Percentiles rank a stretch among this genome's conserved stretches.
phyloP scores from a whole-genome alignment of 2,797 vertebrate species.

The Oreonectes daqikongensis region DNA sequence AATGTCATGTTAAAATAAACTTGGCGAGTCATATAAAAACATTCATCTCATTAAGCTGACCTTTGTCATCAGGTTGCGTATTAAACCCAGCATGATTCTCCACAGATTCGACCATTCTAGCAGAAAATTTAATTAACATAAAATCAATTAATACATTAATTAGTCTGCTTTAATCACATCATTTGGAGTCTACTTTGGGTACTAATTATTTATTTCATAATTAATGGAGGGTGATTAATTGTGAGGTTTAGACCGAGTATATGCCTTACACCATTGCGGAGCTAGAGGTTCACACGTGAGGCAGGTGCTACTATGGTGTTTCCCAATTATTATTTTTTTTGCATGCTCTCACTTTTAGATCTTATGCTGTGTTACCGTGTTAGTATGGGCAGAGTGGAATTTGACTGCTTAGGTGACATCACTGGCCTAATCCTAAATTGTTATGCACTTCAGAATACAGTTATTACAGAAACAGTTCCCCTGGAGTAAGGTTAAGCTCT shows the following conservation, averaged over 20 bases:
- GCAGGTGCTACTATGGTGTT: not conserved
- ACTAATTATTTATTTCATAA: constrained; percentile 81
- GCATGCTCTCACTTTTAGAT: not conserved
- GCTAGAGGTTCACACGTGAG: not conserved
- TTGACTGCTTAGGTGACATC: not conserved
- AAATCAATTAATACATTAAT: constrained; percentile 84
- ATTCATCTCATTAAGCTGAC: constrained; percentile 48
- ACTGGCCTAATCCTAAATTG: constrained; percentile 5
- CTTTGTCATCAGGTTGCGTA: constrained; percentile 56
- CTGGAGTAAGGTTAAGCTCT: constrained; percentile 10
- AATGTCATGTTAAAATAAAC: constrained; percentile 38
- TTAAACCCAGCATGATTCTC: constrained; percentile 60
- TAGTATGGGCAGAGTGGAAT: not conserved
- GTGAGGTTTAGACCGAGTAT: constrained; percentile 61
- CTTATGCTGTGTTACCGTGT: not conserved
- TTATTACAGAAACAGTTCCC: constrained; percentile 11
- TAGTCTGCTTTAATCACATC: constrained; percentile 79
- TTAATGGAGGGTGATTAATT: constrained; percentile 79
- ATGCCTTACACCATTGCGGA: constrained; percentile 49
- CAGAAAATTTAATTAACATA: constrained; percentile 79
- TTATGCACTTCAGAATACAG: not conserved
- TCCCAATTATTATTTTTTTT: not conserved
- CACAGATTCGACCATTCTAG: constrained; percentile 71
- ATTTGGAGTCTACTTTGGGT: constrained; percentile 74
- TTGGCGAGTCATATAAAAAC: constrained; percentile 39